Percentiles rank a stretch among this genome's conserved stretches.
Evolutionary conservation across 1,140 invertebrate genomes (phyloP).

Genomic region (Neodiprion lecontei): DNA sequence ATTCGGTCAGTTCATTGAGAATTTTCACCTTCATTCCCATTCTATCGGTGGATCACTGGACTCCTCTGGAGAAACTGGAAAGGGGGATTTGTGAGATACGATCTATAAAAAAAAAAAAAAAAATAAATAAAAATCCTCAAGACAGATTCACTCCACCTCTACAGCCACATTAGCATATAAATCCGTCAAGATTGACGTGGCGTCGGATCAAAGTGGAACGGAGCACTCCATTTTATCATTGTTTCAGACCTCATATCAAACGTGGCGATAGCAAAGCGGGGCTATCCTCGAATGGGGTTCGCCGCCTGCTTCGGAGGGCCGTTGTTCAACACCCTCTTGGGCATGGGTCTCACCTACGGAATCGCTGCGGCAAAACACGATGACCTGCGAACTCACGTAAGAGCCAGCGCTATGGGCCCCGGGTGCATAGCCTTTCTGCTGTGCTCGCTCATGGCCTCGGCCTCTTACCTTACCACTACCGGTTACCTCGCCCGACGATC

Average conservation of each 20-base stretch:
- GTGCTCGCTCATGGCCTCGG: slow-evolving; percentile 43
- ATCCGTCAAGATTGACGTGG: too few relatives aligned
- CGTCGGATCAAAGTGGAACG: too few relatives aligned
- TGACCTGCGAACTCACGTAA: slow-evolving; percentile 40
- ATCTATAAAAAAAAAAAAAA: too few relatives aligned
- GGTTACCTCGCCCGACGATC: slow-evolving; percentile 44
- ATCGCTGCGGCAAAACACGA: slow-evolving; percentile 32
- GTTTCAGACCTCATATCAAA: slow-evolving; percentile 73
- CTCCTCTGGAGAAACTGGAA: background rate
- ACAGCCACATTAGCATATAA: too few relatives aligned
- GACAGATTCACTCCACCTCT: too few relatives aligned
- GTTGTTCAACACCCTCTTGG: slow-evolving; percentile 69
- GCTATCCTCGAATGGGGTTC: slow-evolving; percentile 73
- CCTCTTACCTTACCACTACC: slow-evolving; percentile 47
- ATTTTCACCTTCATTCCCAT: background rate
- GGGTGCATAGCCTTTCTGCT: slow-evolving; percentile 53
- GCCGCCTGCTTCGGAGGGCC: slow-evolving; percentile 77
- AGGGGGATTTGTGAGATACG: too few relatives aligned
- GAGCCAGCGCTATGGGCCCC: slow-evolving; percentile 52
- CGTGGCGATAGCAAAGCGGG: slow-evolving; percentile 68
- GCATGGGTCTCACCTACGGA: slow-evolving; percentile 51
- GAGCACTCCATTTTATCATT: too few relatives aligned
- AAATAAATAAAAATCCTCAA: too few relatives aligned
- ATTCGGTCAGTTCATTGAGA: too few relatives aligned
- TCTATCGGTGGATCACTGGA: background rate